phyloP scores from a whole-genome alignment of 1,140 invertebrate genomes.

The Ceratina calcarata region DNA sequence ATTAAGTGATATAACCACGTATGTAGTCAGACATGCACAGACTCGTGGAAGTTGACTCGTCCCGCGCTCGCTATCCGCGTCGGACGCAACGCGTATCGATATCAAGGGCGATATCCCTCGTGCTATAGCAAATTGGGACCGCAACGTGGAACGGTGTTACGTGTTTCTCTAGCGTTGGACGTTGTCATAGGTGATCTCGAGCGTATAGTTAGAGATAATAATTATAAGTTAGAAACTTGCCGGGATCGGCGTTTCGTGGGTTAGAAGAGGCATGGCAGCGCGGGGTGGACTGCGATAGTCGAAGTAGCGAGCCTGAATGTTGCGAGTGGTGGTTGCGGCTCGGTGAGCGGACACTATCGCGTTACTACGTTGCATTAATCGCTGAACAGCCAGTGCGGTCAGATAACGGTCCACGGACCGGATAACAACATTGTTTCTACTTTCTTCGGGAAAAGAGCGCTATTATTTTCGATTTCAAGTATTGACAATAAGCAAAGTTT shows the following conservation, averaged over 20 bases:
- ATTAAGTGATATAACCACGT: slow-evolving; percentile 18
- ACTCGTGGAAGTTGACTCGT: too few relatives aligned
- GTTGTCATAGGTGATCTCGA: slow-evolving; percentile 52
- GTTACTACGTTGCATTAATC: slow-evolving; percentile 77
- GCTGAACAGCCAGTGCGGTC: slow-evolving; percentile 71
- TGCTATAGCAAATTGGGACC: neutral
- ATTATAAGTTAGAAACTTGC: slow-evolving; percentile 74
- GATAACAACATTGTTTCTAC: slow-evolving; percentile 42
- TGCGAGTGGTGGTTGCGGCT: slow-evolving; percentile 68
- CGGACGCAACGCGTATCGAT: neutral
- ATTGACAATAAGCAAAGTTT: too few relatives aligned
- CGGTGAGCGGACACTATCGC: slow-evolving; percentile 72
- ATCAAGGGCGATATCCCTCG: neutral
- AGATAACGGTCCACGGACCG: slow-evolving; percentile 54
- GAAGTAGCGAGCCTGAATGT: slow-evolving; percentile 33
- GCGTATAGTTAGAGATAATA: slow-evolving; percentile 67
- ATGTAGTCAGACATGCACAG: slow-evolving; percentile 16
- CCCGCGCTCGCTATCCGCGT: too few relatives aligned
- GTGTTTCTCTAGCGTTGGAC: slow-evolving; percentile 50
- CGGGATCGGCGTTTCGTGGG: slow-evolving; percentile 63
- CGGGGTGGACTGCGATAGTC: slow-evolving; percentile 25
- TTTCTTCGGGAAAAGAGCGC: slow-evolving; percentile 24
- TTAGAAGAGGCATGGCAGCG: slow-evolving; percentile 30
- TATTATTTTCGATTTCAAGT: neutral
- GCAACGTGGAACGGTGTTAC: slow-evolving; percentile 31